Base-by-base conservation (phyloP, 2,113 vertebrate species). In the Onychostoma macrolepis region DNA sequence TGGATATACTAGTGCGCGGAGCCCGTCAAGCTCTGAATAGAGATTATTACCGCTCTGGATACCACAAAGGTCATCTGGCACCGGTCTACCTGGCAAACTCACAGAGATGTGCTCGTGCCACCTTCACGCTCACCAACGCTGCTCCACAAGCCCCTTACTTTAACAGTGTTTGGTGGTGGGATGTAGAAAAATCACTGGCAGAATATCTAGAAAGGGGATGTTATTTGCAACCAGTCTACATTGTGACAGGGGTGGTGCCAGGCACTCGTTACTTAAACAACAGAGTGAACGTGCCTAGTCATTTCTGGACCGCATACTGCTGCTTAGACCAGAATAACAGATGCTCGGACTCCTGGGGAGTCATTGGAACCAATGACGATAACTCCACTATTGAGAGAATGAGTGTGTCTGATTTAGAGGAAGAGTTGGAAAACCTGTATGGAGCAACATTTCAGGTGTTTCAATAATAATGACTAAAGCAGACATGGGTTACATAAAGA, bases 311-410 rank as follows among this genome's bases (percentile, higher is more conserved):
- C 15, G 84, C 75, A 4, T 85, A 0, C 75, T 85, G 84, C 43
- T 85, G 84, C 48, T 24, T 79, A 4, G 21, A 79, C 19, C 13
- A 79, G 0, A 85, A 50, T 4, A 5, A 69, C 15, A 26, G 0
- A 26, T 5, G 61, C 15, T 4, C 0, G 26, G 0, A 0, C 2
- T 41, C 84, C 38, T 0, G 8, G 3, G 84, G 43, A 36, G 5
- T 13, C 11, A 24, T 30, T 79, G 58, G 43, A 28, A 85, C 63
- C 28, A 0, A 4, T 4, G 2, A 45, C 0, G 0, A 0, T 0
- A 3, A 6, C 3, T 5, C 8, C 19, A 0, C 0, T 24, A 1
- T 8, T 1, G 0, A 0, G 1, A 0, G 4, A 4, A 72, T 4
- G 6, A 0, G 1, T 5, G 21, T 75, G 38, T 2, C 0, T 43